Evolutionary conservation across 2,888 invertebrate species (phyloP).

Genomic region (Perdita meconis): DNA sequence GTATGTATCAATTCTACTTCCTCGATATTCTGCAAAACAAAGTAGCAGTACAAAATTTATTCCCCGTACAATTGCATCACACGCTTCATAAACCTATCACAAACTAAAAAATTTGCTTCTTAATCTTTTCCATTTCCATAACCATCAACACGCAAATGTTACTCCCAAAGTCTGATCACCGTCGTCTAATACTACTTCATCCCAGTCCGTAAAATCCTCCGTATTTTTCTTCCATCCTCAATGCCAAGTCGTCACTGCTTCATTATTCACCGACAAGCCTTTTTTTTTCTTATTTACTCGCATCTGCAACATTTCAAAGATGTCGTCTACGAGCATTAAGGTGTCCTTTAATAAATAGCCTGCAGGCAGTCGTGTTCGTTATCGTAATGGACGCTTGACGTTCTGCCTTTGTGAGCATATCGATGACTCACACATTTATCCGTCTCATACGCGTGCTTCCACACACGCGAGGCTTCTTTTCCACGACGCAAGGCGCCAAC

Average conservation of each 20-base stretch:
- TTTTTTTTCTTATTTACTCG: slow-evolving; percentile 4
- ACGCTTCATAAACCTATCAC: too few species aligned
- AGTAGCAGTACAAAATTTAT: too few species aligned
- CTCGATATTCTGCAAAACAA: too few species aligned
- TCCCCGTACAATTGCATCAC: too few species aligned
- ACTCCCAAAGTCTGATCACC: too few species aligned
- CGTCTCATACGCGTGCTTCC: background rate
- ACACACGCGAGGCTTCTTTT: background rate
- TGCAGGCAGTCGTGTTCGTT: slow-evolving; percentile 30
- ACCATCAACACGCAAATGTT: too few species aligned
- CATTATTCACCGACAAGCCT: background rate
- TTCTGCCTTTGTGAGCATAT: slow-evolving; percentile 20
- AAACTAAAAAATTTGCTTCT: too few species aligned
- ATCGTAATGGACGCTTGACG: slow-evolving; percentile 27
- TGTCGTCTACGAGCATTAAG: slow-evolving; percentile 26
- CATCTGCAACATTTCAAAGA: slow-evolving; percentile 1
- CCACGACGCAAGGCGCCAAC: slow-evolving; percentile 32
- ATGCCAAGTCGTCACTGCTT: background rate
- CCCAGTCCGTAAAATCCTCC: too few species aligned
- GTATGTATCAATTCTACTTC: too few species aligned
- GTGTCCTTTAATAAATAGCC: slow-evolving; percentile 35
- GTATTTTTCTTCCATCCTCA: too few species aligned
- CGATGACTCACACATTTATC: slow-evolving; percentile 8
- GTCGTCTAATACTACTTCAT: too few species aligned
- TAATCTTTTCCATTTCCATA: too few species aligned